A percentile compares a stretch with the other conserved stretches of the same genome.
Evolutionary conservation across 1,140 invertebrate genomes (phyloP).

Genomic region (Bombus pascuorum): DNA sequence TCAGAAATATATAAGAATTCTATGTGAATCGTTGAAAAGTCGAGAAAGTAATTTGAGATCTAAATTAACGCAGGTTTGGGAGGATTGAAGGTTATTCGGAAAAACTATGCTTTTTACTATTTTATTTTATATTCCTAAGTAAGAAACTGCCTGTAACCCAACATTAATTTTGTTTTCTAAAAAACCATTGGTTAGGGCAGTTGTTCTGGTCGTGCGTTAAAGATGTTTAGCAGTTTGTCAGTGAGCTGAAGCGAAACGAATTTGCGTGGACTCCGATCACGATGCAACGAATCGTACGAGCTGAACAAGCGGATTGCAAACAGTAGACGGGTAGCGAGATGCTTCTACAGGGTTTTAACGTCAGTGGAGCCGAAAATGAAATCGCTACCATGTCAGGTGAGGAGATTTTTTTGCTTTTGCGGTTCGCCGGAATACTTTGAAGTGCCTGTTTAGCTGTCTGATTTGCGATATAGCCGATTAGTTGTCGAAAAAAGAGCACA

Average conservation of each 20-base stretch:
- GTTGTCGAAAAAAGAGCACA: background rate
- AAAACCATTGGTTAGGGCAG: background rate
- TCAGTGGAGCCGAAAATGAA: slow-evolving; percentile 29
- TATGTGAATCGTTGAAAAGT: background rate
- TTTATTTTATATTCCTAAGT: background rate
- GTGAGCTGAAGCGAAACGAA: background rate
- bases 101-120: background rate
- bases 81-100: background rate
- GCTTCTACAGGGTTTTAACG: slow-evolving; percentile 15
- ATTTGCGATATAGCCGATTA: slow-evolving; percentile 22
- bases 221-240: too few relatives aligned
- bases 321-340: slow-evolving; percentile 11
- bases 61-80: too few relatives aligned
- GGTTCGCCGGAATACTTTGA: background rate
- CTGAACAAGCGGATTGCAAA: background rate
- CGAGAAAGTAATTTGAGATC: background rate
- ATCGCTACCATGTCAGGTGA: background rate
- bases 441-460: slow-evolving; percentile 43
- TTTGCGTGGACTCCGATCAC: background rate
- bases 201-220: background rate
- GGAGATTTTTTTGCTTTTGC: background rate
- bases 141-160: background rate
- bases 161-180: background rate
- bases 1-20: background rate
- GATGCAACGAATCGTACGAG: background rate